Evolutionary conservation across 2,797 vertebrate species (phyloP), one percentile per base, ranked within the genome.

Genomic region (Tolypeutes matacus): DNA sequence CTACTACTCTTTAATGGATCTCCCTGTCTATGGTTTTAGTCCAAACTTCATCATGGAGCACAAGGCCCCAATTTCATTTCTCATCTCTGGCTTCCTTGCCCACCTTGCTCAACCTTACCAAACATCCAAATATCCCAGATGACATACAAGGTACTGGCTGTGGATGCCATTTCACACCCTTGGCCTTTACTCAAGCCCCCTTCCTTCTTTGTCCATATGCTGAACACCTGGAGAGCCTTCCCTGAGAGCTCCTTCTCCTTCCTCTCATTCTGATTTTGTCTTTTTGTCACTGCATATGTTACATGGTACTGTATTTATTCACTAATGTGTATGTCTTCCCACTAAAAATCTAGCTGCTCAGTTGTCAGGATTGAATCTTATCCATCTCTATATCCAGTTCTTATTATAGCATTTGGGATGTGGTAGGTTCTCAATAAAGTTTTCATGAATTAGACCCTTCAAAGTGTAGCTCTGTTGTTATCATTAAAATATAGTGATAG

Each of bases 401-500:
- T 81, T 64, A n/a, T 6, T 49, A 46, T 49, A 21, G 17, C 11
- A 39, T 58, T 89, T 42, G 53, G 27, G 39, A 27, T n/a, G 20
- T 53, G 60, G 21, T 81, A 78, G 25, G 13, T 56, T 67, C 77
- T 75, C 60, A 67, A 2, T 5, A 60, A 69, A 14, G 21, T 82
- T 94, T 92, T 69, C 42, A 81, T 31, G 21, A 69, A 67, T 34
- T 34, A 88, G 8, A 91, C 18, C 29, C 21, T 82, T 96, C 31
- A 20, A 82, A 91, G 6, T 27, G 3, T 15, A 88, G 7, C 21
- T 62, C 76, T 25, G 23, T 62, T 51, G 15, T 34, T 80, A 64
- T n/a, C 73, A 49, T 2, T 64, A 42, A 87, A 65, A 27, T 34
- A 21, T 70, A 82, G 51, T 53, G 14, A 14, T 17, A 53, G 51